Evolutionary conservation across 2,797 vertebrate species (phyloP), one percentile per base, ranked within the genome.

Genomic region (Clarias pachynema): DNA sequence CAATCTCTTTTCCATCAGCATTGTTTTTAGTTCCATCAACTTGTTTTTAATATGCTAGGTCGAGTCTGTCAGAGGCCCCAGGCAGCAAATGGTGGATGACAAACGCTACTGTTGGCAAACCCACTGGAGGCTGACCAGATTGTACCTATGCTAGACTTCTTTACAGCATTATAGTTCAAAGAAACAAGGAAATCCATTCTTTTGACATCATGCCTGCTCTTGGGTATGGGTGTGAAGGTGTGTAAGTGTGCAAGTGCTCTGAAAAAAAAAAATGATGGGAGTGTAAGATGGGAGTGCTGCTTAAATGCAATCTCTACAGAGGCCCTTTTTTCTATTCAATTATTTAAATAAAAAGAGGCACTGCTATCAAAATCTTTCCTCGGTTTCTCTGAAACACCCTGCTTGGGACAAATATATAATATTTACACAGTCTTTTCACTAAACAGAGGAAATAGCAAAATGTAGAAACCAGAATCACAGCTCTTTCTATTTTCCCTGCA

Each of bases 311-410:
- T 94, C 91, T 93, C 93, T 91, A 90, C 89, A 88, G 94, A 95
- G 94, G 93, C 93, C 93, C 92, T 91, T 88, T 87, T 86, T 84
- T 93, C 92, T 95, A 89, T 94, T 95, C 92, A 95, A 95, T 95
- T 95, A 95, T 95, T 95, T 94, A 95, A 91, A 93, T 93, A 93
- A 79, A 91, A 78, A 92, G 90, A 93, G 89, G 89, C 88, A 82
- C 82, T 84, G 89, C 90, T 89, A 87, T 89, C 86, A 93, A 92
- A 91, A 89, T 82, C 77, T 92, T 93, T 93, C 91, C 91, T 92
- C 91, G 91, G 91, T 93, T 93, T 91, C 91, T 91, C 91, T 91
- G 91, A 94, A 93, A 92, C 89, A 5, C 86, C 87, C 83, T 89
- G 86, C 92, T 94, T 85, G 73, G 90, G 86, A 89, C 85, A 83